phyloP scores from a whole-genome alignment of 1,140 invertebrate genomes.

The Drosophila bocqueti region DNA sequence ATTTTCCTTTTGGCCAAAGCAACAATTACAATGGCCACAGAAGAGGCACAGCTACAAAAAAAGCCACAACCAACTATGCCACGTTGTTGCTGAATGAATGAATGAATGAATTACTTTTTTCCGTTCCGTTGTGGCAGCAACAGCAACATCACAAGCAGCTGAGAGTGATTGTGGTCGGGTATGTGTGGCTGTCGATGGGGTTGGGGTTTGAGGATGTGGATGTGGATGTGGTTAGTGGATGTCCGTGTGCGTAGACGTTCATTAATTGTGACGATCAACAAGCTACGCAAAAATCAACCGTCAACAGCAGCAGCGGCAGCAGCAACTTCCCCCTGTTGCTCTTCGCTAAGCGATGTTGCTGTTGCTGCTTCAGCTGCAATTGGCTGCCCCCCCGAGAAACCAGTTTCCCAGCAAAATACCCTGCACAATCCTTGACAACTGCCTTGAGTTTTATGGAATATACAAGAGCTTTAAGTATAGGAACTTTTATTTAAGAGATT shows the following conservation, averaged over 20 bases:
- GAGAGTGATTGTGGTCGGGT: conserved; percentile 47
- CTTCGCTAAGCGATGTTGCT: conserved; percentile 16
- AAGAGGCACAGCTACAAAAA: conserved; percentile 27
- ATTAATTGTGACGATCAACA: conserved; percentile 83
- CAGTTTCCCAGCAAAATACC: conserved; percentile 53
- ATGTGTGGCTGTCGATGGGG: conserved; percentile 27
- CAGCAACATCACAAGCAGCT: conserved; percentile 51
- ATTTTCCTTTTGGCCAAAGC: conserved; percentile 63
- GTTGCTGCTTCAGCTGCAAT: conserved; percentile 62
- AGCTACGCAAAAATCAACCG: conserved; percentile 76
- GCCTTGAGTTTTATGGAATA: neutral
- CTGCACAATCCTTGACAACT: conserved; percentile 1
- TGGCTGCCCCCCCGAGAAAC: conserved; percentile 56
- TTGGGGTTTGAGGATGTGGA: conserved; percentile 34
- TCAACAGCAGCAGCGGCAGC: conserved; percentile 37
- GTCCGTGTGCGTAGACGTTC: conserved; percentile 81
- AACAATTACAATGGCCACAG: conserved; percentile 67
- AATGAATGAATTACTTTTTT: conserved; percentile 80
- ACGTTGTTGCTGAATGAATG: conserved; percentile 63
- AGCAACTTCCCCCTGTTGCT: conserved; percentile 37
- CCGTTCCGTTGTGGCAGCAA: conserved; percentile 63
- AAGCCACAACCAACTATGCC: conserved; percentile 55
- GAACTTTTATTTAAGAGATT: neutral
- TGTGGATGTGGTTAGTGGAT: conserved; percentile 77
- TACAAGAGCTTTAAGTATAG: neutral